Base-by-base conservation (phyloP, 2,888 invertebrate genomes). In the Suillia variegata region DNA sequence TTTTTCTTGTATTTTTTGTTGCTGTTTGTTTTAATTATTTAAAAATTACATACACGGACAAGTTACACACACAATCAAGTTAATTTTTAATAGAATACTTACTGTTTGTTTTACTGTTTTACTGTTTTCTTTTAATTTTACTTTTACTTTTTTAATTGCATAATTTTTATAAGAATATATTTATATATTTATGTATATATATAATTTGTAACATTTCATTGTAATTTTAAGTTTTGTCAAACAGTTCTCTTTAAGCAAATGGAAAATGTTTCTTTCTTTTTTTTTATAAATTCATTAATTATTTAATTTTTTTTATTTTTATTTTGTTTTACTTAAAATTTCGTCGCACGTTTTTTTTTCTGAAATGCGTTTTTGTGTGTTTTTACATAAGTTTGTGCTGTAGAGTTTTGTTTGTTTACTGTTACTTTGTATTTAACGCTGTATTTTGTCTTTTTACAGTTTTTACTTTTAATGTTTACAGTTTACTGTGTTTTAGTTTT, bases 21-120 rank as follows among this genome's bases (percentile, higher is more conserved):
- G 45, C 15, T 50, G 24, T 15, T 47, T 50, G 56, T 49, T 56
- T 67, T 67, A 50, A 54, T 62, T 58, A 65, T 63, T 68, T 59
- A 70, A 73, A 77, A 77, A 66, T 70, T 78, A 77, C 79, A 78
- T 77, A 78, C 78, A 80, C 79, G 79, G 78, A 78, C 78, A 80
- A 75, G 74, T 75, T 70, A 71, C 70, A 74, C 68, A 75, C 68
- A 77, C 68, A 70, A 49, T 63, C 62, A 67, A 67, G 61, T 65
- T 58, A 18, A 21, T 63, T 59, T 59, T 63, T 59, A 26, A 57
- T n/a, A n/a, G n/a, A n/a, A n/a, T n/a, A n/a, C n/a, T n/a, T n/a
- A n/a, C n/a, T n/a, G 58, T 48, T 26, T 26, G 5, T 26, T 26
- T 38, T 38, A 10, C 6, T 10, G 33, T 47, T 33, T 26, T 22